These are phyloP conservation scores for Pteromalus puparum DNA, from an alignment of 1,140 invertebrate genomes.

Conservation along the genomic window DNA sequence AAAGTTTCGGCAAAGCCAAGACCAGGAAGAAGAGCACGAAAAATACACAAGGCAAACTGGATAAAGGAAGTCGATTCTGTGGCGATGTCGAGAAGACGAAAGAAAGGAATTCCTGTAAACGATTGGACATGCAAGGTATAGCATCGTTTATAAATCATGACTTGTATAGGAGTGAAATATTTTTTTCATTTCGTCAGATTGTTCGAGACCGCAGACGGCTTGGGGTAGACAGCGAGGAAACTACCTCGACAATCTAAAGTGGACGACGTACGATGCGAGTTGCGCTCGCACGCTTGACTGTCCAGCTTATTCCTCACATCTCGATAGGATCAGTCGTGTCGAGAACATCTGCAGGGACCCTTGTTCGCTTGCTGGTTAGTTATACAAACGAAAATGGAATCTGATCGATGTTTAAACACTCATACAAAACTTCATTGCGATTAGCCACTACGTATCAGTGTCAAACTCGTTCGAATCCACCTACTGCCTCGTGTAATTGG, in stretches of 20 bases:
- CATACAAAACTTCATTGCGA: background rate
- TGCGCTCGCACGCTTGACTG: background rate
- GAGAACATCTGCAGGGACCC: slow-evolving; percentile 3
- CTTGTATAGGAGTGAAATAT: background rate
- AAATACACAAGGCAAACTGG: slow-evolving; percentile 12
- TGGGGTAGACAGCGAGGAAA: background rate
- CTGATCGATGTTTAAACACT: background rate
- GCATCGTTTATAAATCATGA: background rate
- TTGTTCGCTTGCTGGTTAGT: background rate
- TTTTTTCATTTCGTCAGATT: background rate
- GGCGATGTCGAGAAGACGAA: slow-evolving; percentile 1
- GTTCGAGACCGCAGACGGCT: background rate
- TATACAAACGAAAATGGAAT: background rate
- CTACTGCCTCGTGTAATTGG: background rate
- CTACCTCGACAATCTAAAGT: slow-evolving; percentile 13
- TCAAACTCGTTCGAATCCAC: too few relatives aligned
- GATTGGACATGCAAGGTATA: background rate
- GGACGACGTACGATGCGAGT: background rate
- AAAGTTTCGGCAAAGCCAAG: background rate
- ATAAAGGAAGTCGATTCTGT: background rate
- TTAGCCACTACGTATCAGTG: background rate
- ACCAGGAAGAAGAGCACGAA: background rate
- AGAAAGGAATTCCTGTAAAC: background rate
- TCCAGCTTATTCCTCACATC: slow-evolving; percentile 14
- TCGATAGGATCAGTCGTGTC: background rate